Evolutionary conservation across 2,113 vertebrate genomes (phyloP).

Genomic region (Alosa alosa): DNA sequence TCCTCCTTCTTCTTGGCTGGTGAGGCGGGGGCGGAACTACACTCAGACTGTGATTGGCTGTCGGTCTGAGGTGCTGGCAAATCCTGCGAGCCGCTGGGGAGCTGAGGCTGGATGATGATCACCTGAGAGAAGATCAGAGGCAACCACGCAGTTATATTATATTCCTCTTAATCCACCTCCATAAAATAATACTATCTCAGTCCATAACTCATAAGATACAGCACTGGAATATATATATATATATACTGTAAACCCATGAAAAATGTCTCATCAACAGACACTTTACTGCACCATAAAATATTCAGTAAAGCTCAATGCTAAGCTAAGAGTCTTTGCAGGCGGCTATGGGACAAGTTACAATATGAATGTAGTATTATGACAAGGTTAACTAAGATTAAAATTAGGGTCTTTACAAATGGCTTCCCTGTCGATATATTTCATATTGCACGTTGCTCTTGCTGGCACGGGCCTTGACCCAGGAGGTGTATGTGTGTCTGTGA

Average conservation of each 20-base stretch:
- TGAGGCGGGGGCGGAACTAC: slow-evolving; percentile 68
- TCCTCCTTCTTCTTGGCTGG: slow-evolving; percentile 78
- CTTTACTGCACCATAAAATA: neutral
- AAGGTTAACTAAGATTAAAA: slow-evolving; percentile 15
- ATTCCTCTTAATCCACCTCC: neutral
- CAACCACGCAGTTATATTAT: neutral
- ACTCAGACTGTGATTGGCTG: slow-evolving; percentile 71
- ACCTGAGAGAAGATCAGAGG: slow-evolving; percentile 71
- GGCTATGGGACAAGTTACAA: neutral
- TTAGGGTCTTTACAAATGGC: slow-evolving; percentile 7
- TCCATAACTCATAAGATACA: neutral
- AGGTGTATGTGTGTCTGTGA: neutral
- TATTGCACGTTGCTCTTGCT: neutral
- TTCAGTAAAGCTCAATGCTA: neutral
- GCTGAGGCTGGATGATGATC: slow-evolving; percentile 93
- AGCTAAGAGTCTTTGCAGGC: neutral
- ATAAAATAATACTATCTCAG: neutral
- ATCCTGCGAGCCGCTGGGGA: slow-evolving; percentile 68
- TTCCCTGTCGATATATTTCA: neutral
- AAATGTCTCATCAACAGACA: neutral
- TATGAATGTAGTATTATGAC: neutral
- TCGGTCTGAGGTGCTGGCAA: slow-evolving; percentile 74
- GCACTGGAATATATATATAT: neutral
- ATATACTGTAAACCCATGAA: neutral
- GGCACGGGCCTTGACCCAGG: neutral